Base-by-base conservation (phyloP, 1,140 invertebrate genomes). In the Atopsyche davidsoni region DNA sequence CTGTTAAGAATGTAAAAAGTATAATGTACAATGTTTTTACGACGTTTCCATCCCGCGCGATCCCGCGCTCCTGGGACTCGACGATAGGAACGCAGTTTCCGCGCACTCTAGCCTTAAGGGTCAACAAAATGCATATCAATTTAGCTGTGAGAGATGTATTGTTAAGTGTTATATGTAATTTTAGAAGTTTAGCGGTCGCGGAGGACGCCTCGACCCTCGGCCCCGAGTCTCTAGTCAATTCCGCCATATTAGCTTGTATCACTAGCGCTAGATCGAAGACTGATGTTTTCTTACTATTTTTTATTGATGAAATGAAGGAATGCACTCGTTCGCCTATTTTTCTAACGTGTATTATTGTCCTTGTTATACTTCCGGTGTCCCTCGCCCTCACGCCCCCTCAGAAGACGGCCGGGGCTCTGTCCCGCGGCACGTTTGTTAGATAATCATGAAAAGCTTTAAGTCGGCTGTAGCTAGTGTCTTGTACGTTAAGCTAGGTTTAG, bases 381-480 rank as follows among this genome's bases (percentile, higher is more conserved):
- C 13, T 41, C 36, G 23, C 46, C 11, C 23, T 41, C 38, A 19
- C 17, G 18, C 13, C 4, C 46, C 24, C 19, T 28, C 25, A 24
- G 32, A 19, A 42, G 9, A 42, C 43, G 18, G 21, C 50, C 25
- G 43, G 22, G 38, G 34, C 41, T 41, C 35, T 13, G 7, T 22
- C 21, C 4, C 24, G 32, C 38, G 43, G 45, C 45, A 46, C 28
- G 34, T 44, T 58, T 45, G 40, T 54, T 58, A 58, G 56, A 58
- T 58, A 58, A 58, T 58, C 51, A 58, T 54, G 44, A 58, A 43
- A 58, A 58, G 56, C 56, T 58, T 58, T 58, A 58, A 53, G 44
- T 16, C 48, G 56, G 56, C 56, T 51, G 56, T 58, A 58, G 56
- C 14, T 58, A 58, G 56, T 58, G 56, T 58, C 56, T 58, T 58